Evolutionary conservation across 2,888 invertebrate species (phyloP).

Genomic region (Gymnocheta viridis): DNA sequence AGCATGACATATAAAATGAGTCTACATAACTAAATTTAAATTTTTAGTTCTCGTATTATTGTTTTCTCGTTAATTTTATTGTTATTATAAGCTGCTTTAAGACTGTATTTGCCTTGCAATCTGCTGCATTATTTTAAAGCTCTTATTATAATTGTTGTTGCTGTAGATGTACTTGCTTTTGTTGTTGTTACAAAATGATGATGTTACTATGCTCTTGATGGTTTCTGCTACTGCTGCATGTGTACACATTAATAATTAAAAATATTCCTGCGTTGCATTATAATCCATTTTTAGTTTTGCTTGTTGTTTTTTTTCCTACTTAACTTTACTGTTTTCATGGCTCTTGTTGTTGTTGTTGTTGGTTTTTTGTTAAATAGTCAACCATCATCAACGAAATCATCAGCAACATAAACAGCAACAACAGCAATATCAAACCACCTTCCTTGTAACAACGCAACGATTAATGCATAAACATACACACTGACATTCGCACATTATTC

Average conservation of each 20-base stretch:
- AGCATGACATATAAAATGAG: too few species aligned
- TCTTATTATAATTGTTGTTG: slow-evolving; percentile 62
- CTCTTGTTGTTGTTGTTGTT: slow-evolving; percentile 48
- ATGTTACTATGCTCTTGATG: slow-evolving; percentile 53
- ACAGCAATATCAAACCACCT: slow-evolving; percentile 54
- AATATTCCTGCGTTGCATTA: slow-evolving; percentile 75
- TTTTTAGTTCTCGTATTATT: too few species aligned
- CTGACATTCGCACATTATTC: slow-evolving; percentile 2
- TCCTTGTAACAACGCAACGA: slow-evolving; percentile 56
- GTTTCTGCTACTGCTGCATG: slow-evolving; percentile 57
- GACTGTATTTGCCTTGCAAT: slow-evolving; percentile 59
- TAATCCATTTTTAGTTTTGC: slow-evolving; percentile 66
- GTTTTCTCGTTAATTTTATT: not conserved
- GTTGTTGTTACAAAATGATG: slow-evolving; percentile 55
- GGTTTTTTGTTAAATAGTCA: slow-evolving; percentile 69
- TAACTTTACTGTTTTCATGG: slow-evolving; percentile 54
- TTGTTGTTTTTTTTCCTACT: slow-evolving; percentile 15
- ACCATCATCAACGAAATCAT: slow-evolving; percentile 49
- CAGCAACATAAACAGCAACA: slow-evolving; percentile 2
- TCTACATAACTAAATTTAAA: too few species aligned
- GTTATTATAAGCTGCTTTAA: slow-evolving; percentile 2
- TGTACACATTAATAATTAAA: slow-evolving; percentile 77
- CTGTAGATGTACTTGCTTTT: slow-evolving; percentile 29
- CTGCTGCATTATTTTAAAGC: slow-evolving; percentile 66
- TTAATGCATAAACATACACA: slow-evolving; percentile 70